Evolutionary conservation across 2,113 vertebrate species (phyloP).

Genomic region (Archilochus colubris): DNA sequence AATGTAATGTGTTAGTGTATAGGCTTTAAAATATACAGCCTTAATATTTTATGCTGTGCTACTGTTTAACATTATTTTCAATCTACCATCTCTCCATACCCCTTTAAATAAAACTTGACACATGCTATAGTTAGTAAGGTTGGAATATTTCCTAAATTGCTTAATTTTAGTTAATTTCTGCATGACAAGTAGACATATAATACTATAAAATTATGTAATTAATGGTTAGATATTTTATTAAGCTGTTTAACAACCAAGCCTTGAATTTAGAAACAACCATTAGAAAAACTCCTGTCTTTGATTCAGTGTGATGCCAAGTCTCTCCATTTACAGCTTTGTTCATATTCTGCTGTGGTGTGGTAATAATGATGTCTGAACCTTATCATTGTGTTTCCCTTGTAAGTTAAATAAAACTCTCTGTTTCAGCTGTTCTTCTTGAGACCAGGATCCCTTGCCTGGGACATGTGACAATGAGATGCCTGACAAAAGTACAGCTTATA

Average conservation of each 20-base stretch:
- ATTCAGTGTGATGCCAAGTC: not conserved
- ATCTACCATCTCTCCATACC: not conserved
- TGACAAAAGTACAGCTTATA: conserved; percentile 69
- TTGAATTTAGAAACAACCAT: not conserved
- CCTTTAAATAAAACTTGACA: not conserved
- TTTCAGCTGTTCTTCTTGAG: conserved; percentile 1
- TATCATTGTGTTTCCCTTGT: not conserved
- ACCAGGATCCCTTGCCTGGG: conserved; percentile 55
- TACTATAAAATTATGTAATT: not conserved
- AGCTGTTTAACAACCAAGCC: not conserved
- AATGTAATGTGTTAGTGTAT: not conserved
- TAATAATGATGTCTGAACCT: not conserved
- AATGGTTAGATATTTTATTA: not conserved
- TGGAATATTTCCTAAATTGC: not conserved
- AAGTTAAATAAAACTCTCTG: not conserved
- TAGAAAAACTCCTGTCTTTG: not conserved
- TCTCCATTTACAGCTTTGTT: not conserved
- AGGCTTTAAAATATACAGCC: not conserved
- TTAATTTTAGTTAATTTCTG: conserved; percentile 16
- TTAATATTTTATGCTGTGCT: not conserved
- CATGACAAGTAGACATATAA: not conserved
- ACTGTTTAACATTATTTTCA: not conserved
- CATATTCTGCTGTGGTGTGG: not conserved
- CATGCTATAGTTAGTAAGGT: not conserved
- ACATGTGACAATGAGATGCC: conserved; percentile 44